These are phyloP conservation scores for Sinotaia quadrata DNA, from an alignment of 2,888 invertebrate species.

Conservation along the genomic window DNA sequence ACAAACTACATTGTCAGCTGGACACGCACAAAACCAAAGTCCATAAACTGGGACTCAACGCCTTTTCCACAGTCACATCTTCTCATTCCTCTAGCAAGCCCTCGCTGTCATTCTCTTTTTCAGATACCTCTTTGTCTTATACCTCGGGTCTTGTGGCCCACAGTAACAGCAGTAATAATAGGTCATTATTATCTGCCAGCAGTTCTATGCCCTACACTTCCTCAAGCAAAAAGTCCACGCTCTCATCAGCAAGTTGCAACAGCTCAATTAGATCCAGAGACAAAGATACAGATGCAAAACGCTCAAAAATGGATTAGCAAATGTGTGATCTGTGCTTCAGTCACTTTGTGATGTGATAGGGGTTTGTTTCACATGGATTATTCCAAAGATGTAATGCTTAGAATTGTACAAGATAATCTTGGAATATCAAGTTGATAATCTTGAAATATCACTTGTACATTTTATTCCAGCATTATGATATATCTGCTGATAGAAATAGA, in stretches of 20 bases:
- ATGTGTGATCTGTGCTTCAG: background rate
- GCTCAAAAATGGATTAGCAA: conserved; percentile 1
- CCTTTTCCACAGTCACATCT: background rate
- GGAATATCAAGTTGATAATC: background rate
- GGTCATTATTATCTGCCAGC: background rate
- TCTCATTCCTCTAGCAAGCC: background rate
- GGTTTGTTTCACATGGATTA: too few relatives aligned
- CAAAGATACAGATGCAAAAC: conserved; percentile 5
- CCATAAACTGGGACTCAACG: conserved; percentile 32
- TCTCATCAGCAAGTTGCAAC: background rate
- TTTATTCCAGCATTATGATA: background rate
- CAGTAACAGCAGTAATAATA: background rate
- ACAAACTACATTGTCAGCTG: conserved; percentile 67
- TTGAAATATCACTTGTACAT: background rate
- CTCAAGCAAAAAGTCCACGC: background rate
- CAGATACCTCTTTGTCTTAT: background rate
- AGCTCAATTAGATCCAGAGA: background rate
- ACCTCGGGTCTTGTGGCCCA: background rate
- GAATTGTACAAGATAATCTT: too few relatives aligned
- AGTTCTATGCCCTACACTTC: background rate
- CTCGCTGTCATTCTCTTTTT: background rate
- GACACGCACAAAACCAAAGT: conserved; percentile 59
- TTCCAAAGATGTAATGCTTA: too few relatives aligned
- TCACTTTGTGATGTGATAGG: background rate
- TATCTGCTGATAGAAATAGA: too few relatives aligned